Evolutionary conservation across 2,888 invertebrate genomes (phyloP), one percentile per base, ranked within the genome.

Genomic region (Caradrina clavipalpis): DNA sequence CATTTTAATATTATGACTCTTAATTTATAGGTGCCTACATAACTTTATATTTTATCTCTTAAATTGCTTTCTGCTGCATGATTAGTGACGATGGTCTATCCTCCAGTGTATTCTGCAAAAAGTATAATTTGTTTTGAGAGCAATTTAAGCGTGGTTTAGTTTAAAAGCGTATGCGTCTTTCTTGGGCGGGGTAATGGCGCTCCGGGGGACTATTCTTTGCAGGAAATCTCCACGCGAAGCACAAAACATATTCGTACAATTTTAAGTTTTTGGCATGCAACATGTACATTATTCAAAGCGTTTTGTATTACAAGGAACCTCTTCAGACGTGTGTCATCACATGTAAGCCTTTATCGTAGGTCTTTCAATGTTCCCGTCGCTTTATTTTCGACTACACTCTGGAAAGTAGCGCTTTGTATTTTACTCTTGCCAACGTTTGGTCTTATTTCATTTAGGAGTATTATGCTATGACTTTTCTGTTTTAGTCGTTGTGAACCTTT

Each of bases 151-250:
- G 86, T 87, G 89, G 90, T 91, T 91, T 89, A 90, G 90, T 92
- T 91, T 92, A 92, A 92, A 91, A 92, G 91, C 90, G 87, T 87
- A 87, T 88, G 90, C 89, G 89, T 89, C 89, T 86, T 84, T 81
- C 78, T 80, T 81, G 79, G 78, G 79, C 64, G 75, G 76, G 81
- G 84, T 90, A 91, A 93, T 92, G 89, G 90, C 73, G 86, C 90
- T 85, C 90, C 26, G 60, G 91, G 91, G 92, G 82, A 84, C 83
- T 84, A 85, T 89, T 87, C 79, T 81, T 82, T 72, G 76, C 63
- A 66, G 78, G 71, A 82, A 87, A 87, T 86, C 86, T 86, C 80
- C 73, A 77, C 76, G 74, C 84, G 84, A 75, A 85, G 85, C 86
- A 86, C 88, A 87, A 87, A 89, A 86, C 89, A 90, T 89, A 82